Evolutionary conservation across 2,797 vertebrate species (phyloP).

Genomic region (Epinephelus awoara): DNA sequence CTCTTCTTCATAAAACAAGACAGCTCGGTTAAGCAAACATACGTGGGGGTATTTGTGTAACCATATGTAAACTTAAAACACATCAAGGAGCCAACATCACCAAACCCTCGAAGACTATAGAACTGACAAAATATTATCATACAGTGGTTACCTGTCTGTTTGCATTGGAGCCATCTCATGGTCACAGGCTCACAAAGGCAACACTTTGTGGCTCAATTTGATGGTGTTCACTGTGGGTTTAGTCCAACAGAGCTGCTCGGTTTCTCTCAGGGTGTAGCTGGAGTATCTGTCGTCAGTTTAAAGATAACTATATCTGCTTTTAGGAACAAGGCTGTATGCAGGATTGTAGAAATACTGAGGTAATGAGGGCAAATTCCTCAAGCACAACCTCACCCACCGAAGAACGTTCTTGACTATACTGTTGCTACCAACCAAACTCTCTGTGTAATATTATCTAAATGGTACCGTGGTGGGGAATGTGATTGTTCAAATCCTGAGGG

Average conservation of each 20-base stretch:
- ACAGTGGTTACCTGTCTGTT: constrained; percentile 1
- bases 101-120: constrained; percentile 13
- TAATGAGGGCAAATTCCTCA: neutral
- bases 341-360: neutral
- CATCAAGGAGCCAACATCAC: constrained; percentile 3
- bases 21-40: constrained; percentile 15
- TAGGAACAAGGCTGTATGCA: neutral
- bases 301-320: neutral
- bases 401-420: neutral
- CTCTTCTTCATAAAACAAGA: constrained; percentile 2
- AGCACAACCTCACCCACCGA: neutral
- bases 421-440: neutral
- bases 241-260: constrained; percentile 1
- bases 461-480: too few relatives aligned
- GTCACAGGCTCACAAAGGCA: constrained; percentile 15
- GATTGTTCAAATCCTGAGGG: too few relatives aligned
- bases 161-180: neutral
- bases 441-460: too few relatives aligned
- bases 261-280: neutral
- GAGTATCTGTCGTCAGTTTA: constrained; percentile 1
- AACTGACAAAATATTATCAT: constrained; percentile 33
- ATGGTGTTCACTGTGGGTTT: neutral
- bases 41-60: neutral
- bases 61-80: constrained; percentile 17
- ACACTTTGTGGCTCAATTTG: constrained; percentile 12